A percentile compares a stretch with the other conserved stretches of the same genome.
Evolutionary conservation across 2,797 vertebrate genomes (phyloP).

Genomic region (Acanthopagrus latus): DNA sequence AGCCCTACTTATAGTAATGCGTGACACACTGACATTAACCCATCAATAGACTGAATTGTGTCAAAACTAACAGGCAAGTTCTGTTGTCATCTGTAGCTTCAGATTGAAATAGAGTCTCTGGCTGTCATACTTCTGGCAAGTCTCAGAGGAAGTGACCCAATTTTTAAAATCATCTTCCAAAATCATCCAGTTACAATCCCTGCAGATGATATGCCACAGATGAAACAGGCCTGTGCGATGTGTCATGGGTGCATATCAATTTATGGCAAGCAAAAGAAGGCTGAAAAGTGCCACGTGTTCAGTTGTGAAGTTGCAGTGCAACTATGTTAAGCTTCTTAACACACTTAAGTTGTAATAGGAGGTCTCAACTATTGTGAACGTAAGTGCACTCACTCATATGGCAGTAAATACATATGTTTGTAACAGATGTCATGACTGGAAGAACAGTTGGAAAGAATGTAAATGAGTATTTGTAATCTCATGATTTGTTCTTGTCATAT

Average conservation of each 20-base stretch:
- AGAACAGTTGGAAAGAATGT: constrained; percentile 3
- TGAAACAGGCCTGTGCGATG: constrained; percentile 34
- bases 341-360: neutral
- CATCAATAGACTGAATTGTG: neutral
- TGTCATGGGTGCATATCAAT: constrained; percentile 16
- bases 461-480: neutral
- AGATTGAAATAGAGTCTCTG: constrained; percentile 60
- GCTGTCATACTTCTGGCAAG: constrained; percentile 53
- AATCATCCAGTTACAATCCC: constrained; percentile 46
- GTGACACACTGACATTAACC: neutral
- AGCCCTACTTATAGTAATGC: no score
- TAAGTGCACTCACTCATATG: neutral
- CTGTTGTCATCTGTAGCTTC: constrained; percentile 41
- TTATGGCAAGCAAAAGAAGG: neutral
- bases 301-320: neutral
- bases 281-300: neutral
- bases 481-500: neutral
- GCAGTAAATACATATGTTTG: neutral
- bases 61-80: constrained; percentile 9
- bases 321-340: no score
- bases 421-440: neutral
- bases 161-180: constrained; percentile 55
- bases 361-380: neutral
- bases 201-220: constrained; percentile 32
- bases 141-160: constrained; percentile 66